These are phyloP conservation scores for Prionace glauca DNA, from an alignment of 2,797 vertebrate species.

Conservation along the genomic window DNA sequence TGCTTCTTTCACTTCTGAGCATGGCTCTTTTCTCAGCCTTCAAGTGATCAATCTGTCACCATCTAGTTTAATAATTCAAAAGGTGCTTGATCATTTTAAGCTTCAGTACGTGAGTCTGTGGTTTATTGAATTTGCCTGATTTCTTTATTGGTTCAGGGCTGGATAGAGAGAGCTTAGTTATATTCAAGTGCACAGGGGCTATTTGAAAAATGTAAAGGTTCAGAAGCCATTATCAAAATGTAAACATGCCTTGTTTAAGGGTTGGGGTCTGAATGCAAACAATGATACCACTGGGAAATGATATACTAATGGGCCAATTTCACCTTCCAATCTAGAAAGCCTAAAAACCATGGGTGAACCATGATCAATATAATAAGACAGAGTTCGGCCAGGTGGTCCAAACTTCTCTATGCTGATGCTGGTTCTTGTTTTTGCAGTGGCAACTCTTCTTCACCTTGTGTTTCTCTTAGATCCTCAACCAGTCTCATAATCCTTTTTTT, in stretches of 20 bases:
- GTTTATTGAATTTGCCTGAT: constrained; percentile 24
- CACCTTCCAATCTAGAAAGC: neutral
- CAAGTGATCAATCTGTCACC: constrained; percentile 26
- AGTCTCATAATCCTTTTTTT: no score
- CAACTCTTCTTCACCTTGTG: neutral
- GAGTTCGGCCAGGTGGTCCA: neutral
- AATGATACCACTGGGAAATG: neutral
- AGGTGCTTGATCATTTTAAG: constrained; percentile 32
- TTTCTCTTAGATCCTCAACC: neutral
- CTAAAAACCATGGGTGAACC: neutral
- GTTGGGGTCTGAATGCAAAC: neutral
- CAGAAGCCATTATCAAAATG: neutral
- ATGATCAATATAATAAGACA: neutral
- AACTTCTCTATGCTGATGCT: neutral
- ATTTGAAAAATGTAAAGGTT: neutral
- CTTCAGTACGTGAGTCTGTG: neutral
- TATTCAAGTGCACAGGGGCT: neutral
- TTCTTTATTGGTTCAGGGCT: constrained; percentile 30
- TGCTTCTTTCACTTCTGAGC: constrained; percentile 27
- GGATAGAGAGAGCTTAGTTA: neutral
- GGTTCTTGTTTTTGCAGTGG: neutral
- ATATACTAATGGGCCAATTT: neutral
- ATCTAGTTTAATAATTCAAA: constrained; percentile 31
- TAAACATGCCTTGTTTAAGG: neutral
- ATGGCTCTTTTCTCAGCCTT: neutral